Conservation (phyloP, 1,140 invertebrate species). For the Galendromus occidentalis region DNA sequence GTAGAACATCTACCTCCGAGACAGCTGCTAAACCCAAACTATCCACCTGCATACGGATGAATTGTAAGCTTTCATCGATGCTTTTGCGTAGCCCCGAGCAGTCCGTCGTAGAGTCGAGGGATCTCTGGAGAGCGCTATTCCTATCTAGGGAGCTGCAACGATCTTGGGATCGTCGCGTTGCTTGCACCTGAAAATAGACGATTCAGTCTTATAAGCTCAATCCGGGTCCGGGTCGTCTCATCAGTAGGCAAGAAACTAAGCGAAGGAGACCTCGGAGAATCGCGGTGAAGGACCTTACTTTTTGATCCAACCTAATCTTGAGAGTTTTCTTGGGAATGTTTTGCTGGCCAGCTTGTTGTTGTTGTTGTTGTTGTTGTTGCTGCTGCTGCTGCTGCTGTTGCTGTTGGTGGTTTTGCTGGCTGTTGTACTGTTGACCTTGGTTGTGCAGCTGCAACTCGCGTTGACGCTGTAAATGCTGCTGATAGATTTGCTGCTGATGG, state of each 20-base stretch:
- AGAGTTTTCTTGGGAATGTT: slow-evolving; percentile 8
- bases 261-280: too few species aligned
- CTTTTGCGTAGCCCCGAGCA: slow-evolving; percentile 15
- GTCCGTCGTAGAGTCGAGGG: not conserved
- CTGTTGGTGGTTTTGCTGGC: not conserved
- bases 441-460: slow-evolving; percentile 2
- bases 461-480: not conserved
- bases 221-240: not conserved
- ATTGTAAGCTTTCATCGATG: slow-evolving; percentile 18
- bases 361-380: slow-evolving; percentile 10
- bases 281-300: not conserved
- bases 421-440: not conserved
- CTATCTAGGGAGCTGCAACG: slow-evolving; percentile 10
- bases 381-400: slow-evolving; percentile 3
- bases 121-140: slow-evolving; percentile 1
- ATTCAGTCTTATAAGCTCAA: not conserved
- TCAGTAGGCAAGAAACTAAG: too few species aligned
- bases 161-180: not conserved
- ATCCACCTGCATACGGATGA: slow-evolving; percentile 20
- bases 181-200: not conserved
- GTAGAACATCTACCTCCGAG: slow-evolving; percentile 20
- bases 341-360: not conserved
- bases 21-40: slow-evolving; percentile 20
- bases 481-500: slow-evolving; percentile 7
- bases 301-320: slow-evolving; percentile 11